phyloP scores from a whole-genome alignment of 2,888 invertebrate genomes.

The Abscondita cerata region DNA sequence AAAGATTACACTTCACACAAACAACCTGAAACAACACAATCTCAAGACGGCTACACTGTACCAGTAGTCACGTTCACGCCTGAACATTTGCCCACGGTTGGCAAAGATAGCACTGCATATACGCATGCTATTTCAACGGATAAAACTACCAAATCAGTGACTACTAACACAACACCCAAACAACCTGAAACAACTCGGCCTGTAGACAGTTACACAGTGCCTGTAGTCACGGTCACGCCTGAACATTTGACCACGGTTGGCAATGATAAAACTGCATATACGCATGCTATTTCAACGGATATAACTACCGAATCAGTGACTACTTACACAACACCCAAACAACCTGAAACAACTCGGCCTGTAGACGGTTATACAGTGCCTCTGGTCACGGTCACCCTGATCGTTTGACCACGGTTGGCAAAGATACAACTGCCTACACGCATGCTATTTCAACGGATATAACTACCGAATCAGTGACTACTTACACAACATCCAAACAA shows the following conservation, averaged over 20 bases:
- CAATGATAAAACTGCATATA: not conserved
- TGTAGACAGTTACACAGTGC: constrained; percentile 1
- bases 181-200: not conserved
- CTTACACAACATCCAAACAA: not conserved
- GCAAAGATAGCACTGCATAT: not conserved
- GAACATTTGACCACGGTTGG: not conserved
- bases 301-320: not conserved
- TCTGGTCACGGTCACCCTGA: not conserved
- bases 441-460: not conserved
- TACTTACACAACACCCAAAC: not conserved
- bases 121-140: not conserved
- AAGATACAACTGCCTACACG: not conserved
- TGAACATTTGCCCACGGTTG: not conserved
- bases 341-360: not conserved
- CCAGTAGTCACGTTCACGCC: constrained; percentile 8
- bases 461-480: too few species aligned
- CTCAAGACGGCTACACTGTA: not conserved
- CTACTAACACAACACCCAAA: not conserved
- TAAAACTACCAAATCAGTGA: not conserved
- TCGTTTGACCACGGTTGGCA: not conserved
- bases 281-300: not conserved
- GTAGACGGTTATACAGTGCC: not conserved
- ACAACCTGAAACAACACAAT: not conserved
- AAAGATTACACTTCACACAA: constrained; percentile 11
- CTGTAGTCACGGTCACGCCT: constrained; percentile 4